Conservation (phyloP, 2,113 vertebrate genomes). For the Osmerus eperlanus region DNA sequence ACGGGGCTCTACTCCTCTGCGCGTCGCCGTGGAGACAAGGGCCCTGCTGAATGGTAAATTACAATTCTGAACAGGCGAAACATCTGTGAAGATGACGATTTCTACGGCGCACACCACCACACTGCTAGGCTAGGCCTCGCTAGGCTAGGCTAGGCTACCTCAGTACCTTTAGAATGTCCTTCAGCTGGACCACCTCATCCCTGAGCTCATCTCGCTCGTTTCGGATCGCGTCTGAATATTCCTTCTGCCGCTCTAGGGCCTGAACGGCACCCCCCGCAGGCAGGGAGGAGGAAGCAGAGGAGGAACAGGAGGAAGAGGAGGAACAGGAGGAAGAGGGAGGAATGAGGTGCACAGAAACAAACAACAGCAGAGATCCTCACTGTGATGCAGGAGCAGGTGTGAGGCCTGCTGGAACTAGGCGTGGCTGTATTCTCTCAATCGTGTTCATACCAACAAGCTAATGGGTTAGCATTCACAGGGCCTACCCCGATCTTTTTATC, state of each 20-base stretch:
- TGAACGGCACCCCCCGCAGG: conserved; percentile 59
- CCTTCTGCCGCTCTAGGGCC: conserved; percentile 98
- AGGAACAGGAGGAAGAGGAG: conserved; percentile 15
- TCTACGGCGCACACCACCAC: too few relatives aligned
- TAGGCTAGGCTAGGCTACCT: neutral
- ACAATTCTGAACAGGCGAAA: too few relatives aligned
- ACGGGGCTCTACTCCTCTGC: too few relatives aligned
- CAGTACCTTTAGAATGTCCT: conserved; percentile 91
- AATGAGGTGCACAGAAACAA: conserved; percentile 26
- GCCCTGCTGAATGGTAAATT: too few relatives aligned
- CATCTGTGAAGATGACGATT: too few relatives aligned
- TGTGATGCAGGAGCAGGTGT: too few relatives aligned
- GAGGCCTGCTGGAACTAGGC: too few relatives aligned
- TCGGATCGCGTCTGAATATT: conserved; percentile 92
- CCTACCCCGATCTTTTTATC: conserved; percentile 84
- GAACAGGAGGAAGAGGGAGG: conserved; percentile 32
- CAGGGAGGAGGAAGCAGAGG: conserved; percentile 10
- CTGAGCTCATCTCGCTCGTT: conserved; percentile 93
- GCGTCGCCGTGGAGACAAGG: too few relatives aligned
- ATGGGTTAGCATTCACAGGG: conserved; percentile 52
- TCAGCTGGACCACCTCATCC: conserved; percentile 87
- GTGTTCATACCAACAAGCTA: neutral
- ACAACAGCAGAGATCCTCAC: conserved; percentile 14
- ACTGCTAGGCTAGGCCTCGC: too few relatives aligned
- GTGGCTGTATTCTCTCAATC: too few relatives aligned